Percentiles rank a stretch among this genome's conserved stretches.
phyloP scores from a whole-genome alignment of 2,888 invertebrate genomes.

The Venusia cambrica region DNA sequence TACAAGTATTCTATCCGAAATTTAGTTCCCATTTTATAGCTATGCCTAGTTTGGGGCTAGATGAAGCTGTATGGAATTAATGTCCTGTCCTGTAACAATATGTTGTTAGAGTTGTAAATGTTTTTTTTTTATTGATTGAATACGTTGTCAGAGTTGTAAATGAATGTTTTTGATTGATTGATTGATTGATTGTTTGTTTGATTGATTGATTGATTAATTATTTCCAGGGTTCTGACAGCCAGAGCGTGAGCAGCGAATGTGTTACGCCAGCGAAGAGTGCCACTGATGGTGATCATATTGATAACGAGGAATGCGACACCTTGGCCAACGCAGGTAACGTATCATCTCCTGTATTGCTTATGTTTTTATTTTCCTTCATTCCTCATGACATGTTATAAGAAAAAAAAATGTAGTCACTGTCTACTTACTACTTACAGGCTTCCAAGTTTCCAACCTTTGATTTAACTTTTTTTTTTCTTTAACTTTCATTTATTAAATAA shows the following conservation, averaged over 20 bases:
- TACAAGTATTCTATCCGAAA: too few relatives aligned
- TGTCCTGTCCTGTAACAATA: too few relatives aligned
- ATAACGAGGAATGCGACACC: constrained; percentile 44
- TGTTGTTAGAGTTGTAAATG: constrained; percentile 6
- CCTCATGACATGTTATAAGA: too few relatives aligned
- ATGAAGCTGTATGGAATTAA: too few relatives aligned
- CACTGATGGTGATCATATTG: constrained; percentile 43
- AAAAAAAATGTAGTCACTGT: too few relatives aligned
- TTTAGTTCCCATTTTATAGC: too few relatives aligned
- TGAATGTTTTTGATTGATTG: constrained; percentile 9
- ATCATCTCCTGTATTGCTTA: neutral
- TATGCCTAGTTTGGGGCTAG: too few relatives aligned
- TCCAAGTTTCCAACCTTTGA: too few relatives aligned
- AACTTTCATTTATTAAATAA: too few relatives aligned
- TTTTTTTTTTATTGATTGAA: constrained; percentile 9
- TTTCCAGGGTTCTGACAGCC: constrained; percentile 78
- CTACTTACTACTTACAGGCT: too few relatives aligned
- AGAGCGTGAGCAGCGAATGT: constrained; percentile 77
- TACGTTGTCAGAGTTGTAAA: too few relatives aligned
- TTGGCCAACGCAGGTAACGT: constrained; percentile 55
- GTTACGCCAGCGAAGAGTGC: constrained; percentile 53
- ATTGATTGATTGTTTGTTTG: constrained; percentile 2
- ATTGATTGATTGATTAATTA: neutral
- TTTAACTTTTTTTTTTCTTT: too few relatives aligned
- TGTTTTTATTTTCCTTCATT: constrained; percentile 27